Conservation (phyloP, 2,797 vertebrate species). For the Hylomyscus alleni region DNA sequence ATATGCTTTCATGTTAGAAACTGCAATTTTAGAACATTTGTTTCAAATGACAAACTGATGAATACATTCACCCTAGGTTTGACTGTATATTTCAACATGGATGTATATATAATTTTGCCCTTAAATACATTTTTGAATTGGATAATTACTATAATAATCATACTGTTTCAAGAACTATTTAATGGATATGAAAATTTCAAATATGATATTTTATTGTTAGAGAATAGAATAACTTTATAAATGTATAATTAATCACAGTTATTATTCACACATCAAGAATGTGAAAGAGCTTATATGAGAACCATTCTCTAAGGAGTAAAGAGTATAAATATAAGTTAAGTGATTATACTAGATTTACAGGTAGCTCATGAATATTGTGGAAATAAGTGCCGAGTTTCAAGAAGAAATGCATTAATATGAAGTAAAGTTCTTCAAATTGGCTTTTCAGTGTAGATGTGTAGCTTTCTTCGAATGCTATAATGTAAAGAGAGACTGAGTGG, state of each 20-base stretch:
- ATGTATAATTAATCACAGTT: conserved; percentile 35
- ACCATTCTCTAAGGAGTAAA: background rate
- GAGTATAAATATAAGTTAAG: background rate
- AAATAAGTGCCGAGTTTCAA: conserved; percentile 25
- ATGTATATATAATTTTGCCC: conserved; percentile 41
- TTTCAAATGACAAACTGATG: conserved; percentile 50
- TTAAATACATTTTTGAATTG: conserved; percentile 30
- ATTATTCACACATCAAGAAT: background rate
- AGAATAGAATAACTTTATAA: conserved; percentile 44
- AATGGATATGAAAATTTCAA: conserved; percentile 48
- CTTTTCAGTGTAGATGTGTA: background rate
- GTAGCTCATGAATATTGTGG: background rate
- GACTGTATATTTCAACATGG: conserved; percentile 63
- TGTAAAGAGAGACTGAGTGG: background rate
- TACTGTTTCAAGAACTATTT: background rate
- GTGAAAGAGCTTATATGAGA: background rate
- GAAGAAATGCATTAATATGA: background rate
- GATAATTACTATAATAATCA: conserved; percentile 54
- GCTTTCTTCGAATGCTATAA: background rate
- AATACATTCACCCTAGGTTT: conserved; percentile 47
- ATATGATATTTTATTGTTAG: conserved; percentile 65
- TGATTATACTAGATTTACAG: conserved; percentile 35
- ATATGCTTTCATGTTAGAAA: conserved; percentile 38
- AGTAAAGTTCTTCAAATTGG: background rate
- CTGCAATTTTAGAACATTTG: conserved; percentile 51